These are phyloP conservation scores for Monodelphis domestica DNA, from an alignment of 2,797 vertebrate species.

Conservation along the genomic window DNA sequence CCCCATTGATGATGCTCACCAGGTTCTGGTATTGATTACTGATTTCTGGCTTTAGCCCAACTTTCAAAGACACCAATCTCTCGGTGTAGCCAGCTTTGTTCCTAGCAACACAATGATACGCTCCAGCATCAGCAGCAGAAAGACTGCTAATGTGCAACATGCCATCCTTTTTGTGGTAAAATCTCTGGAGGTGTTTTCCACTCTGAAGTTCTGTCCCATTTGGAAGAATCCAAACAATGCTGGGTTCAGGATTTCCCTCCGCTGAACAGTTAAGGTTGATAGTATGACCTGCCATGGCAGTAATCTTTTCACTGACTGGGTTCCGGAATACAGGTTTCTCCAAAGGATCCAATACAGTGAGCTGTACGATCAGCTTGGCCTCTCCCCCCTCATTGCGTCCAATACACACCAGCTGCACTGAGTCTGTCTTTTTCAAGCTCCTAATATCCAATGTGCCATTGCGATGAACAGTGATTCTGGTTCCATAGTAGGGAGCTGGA, in stretches of 20 bases:
- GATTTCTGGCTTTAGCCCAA: constrained; percentile 88
- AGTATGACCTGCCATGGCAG: constrained; percentile 86
- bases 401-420: constrained; percentile 89
- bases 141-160: constrained; percentile 89
- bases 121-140: constrained; percentile 87
- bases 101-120: constrained; percentile 90
- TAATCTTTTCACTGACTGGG: constrained; percentile 84
- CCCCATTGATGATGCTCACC: constrained; percentile 90
- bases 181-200: constrained; percentile 85
- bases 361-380: constrained; percentile 87
- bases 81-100: constrained; percentile 87
- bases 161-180: constrained; percentile 90
- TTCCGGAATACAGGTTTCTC: constrained; percentile 84
- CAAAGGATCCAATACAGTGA: constrained; percentile 86
- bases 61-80: constrained; percentile 86
- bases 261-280: constrained; percentile 93
- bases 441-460: constrained; percentile 94
- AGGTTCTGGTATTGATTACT: constrained; percentile 87
- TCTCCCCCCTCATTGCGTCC: constrained; percentile 94
- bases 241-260: constrained; percentile 82
- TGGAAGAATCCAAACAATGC: constrained; percentile 91
- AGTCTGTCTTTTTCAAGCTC: constrained; percentile 85
- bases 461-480: constrained; percentile 89
- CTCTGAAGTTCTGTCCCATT: constrained; percentile 86
- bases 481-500: constrained; percentile 91